Conservation (phyloP, 2,113 vertebrate species). For the Perognathus longimembris region DNA sequence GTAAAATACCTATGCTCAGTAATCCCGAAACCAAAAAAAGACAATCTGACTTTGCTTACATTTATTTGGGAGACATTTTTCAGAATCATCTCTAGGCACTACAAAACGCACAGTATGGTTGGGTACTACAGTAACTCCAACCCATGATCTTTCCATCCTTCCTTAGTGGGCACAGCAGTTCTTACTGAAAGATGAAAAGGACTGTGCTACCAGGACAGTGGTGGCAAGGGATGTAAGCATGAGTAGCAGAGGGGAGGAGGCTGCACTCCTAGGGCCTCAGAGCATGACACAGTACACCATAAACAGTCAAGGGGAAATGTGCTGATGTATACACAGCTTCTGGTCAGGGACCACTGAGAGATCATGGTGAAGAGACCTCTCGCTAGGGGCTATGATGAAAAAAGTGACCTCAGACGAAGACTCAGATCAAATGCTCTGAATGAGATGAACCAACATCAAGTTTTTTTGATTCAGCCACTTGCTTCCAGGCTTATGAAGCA, state of each 20-base stretch:
- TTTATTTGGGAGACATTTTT: background rate
- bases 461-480: slow-evolving; percentile 47
- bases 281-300: background rate
- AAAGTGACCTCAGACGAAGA: slow-evolving; percentile 53
- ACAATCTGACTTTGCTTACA: slow-evolving; percentile 2
- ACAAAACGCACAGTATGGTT: background rate
- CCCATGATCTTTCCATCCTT: background rate
- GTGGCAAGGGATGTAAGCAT: background rate
- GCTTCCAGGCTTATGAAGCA: background rate
- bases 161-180: background rate
- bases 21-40: slow-evolving; percentile 24
- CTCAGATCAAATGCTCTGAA: slow-evolving; percentile 8
- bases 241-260: slow-evolving; percentile 8
- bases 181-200: slow-evolving; percentile 27
- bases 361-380: background rate
- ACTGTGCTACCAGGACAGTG: background rate
- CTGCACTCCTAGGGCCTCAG: background rate
- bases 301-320: background rate
- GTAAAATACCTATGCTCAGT: background rate
- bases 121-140: background rate
- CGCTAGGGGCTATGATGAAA: slow-evolving; percentile 42
- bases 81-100: slow-evolving; percentile 10
- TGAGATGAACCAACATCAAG: slow-evolving; percentile 13
- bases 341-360: slow-evolving; percentile 34
- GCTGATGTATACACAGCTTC: slow-evolving; percentile 38